These are phyloP conservation scores for Cynopterus brachyotis DNA, from an alignment of 2,113 vertebrate species.

Conservation along the genomic window DNA sequence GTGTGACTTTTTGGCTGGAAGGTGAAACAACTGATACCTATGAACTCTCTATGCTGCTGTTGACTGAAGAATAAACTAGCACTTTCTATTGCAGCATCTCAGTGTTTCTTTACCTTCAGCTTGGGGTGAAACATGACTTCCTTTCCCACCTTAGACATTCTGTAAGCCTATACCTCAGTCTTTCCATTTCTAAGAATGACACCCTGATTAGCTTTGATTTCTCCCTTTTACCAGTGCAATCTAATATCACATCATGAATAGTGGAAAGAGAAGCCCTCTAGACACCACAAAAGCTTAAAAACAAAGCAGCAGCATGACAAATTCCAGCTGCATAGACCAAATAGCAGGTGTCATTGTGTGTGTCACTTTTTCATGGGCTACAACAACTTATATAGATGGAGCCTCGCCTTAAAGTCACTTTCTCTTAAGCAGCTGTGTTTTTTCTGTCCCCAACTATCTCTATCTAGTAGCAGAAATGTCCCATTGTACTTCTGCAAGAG, in stretches of 20 bases:
- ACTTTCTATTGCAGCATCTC: background rate
- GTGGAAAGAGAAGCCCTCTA: background rate
- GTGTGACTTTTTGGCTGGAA: background rate
- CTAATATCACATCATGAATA: background rate
- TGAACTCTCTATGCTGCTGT: background rate
- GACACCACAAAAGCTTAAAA: background rate
- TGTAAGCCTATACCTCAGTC: background rate
- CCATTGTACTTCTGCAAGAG: background rate
- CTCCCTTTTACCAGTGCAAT: background rate
- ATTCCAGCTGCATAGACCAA: background rate
- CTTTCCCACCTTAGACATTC: background rate
- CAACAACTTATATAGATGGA: background rate
- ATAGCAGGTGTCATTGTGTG: background rate
- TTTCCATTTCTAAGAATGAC: background rate
- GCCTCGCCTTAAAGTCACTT: background rate
- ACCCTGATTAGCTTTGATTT: background rate
- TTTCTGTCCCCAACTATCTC: background rate
- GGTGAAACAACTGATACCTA: background rate
- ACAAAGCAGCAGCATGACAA: background rate
- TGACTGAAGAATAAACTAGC: background rate
- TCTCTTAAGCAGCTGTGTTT: background rate
- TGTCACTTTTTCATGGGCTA: background rate
- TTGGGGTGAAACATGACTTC: background rate
- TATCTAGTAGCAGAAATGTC: background rate
- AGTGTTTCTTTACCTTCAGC: background rate